Evolutionary conservation across 2,113 vertebrate genomes (phyloP).

Genomic region (Zosterops borbonicus): DNA sequence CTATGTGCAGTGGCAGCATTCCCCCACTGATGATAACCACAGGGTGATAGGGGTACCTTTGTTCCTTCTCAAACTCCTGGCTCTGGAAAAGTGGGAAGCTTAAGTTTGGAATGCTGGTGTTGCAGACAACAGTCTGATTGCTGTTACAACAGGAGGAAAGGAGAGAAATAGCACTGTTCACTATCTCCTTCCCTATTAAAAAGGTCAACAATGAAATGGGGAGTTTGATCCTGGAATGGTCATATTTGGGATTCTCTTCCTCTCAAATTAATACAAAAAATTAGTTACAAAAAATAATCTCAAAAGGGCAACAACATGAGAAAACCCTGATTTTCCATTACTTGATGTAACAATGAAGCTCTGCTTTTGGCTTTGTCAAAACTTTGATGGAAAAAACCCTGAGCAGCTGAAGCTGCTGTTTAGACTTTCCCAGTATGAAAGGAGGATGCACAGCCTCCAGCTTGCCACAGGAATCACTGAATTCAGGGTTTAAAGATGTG

Average conservation of each 20-base stretch:
- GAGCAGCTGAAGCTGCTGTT: not conserved
- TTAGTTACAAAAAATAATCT: not conserved
- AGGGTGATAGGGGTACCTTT: not conserved
- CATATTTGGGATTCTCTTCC: not conserved
- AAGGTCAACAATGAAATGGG: not conserved
- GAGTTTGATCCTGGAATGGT: not conserved
- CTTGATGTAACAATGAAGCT: not conserved
- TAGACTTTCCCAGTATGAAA: not conserved
- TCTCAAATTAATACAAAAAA: not conserved
- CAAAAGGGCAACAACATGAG: not conserved
- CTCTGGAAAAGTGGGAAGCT: not conserved
- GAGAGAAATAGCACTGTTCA: not conserved
- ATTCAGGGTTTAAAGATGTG: not conserved
- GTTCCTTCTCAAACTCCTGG: not conserved
- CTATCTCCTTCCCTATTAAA: not conserved
- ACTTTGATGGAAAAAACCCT: not conserved
- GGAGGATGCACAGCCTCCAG: not conserved
- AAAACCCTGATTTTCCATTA: not conserved
- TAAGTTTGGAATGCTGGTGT: not conserved
- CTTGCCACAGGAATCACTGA: not conserved
- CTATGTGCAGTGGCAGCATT: not conserved
- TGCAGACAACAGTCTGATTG: not conserved
- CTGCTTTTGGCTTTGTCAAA: not conserved
- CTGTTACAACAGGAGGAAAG: not conserved
- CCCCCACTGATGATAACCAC: too few species aligned